A percentile compares a stretch with the other conserved stretches of the same genome.
Conservation (phyloP, 2,888 invertebrate genomes). For the Drosophila robusta region DNA sequence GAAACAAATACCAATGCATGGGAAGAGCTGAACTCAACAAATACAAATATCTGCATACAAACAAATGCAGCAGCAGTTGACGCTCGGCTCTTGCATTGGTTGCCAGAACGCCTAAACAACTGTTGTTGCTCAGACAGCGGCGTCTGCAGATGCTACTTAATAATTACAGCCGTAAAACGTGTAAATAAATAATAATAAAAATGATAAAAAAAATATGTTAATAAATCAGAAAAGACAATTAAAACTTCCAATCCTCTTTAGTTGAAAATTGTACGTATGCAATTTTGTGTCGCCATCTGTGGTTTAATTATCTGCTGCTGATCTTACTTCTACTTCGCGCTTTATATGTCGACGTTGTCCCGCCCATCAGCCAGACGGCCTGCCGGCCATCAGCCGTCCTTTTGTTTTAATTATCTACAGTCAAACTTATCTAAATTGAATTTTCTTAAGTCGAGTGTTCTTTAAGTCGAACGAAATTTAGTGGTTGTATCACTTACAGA, state of each 20-base stretch:
- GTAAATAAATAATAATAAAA: constrained; percentile 39
- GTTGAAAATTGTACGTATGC: constrained; percentile 23
- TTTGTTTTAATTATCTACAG: constrained; percentile 2
- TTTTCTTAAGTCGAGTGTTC: neutral
- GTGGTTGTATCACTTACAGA: neutral
- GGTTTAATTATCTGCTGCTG: constrained; percentile 16
- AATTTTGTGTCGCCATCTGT: constrained; percentile 26
- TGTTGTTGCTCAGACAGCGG: constrained; percentile 50
- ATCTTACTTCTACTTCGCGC: constrained; percentile 20
- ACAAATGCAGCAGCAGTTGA: constrained; percentile 54
- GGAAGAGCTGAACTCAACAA: constrained; percentile 14
- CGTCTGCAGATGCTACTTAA: constrained; percentile 51
- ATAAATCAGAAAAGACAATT: constrained; percentile 19
- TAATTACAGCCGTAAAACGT: constrained; percentile 51
- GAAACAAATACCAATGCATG: constrained; percentile 70
- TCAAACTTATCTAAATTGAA: neutral
- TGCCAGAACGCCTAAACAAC: constrained; percentile 43
- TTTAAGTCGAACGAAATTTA: neutral
- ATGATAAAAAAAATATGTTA: constrained; percentile 28
- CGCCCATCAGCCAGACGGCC: constrained; percentile 15
- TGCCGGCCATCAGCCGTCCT: constrained; percentile 2
- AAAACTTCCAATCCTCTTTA: constrained; percentile 8
- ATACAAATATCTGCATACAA: constrained; percentile 39
- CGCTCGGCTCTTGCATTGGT: constrained; percentile 54
- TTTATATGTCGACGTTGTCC: constrained; percentile 9